Conservation (phyloP, 2,797 vertebrate genomes). For the Argya squamiceps region DNA sequence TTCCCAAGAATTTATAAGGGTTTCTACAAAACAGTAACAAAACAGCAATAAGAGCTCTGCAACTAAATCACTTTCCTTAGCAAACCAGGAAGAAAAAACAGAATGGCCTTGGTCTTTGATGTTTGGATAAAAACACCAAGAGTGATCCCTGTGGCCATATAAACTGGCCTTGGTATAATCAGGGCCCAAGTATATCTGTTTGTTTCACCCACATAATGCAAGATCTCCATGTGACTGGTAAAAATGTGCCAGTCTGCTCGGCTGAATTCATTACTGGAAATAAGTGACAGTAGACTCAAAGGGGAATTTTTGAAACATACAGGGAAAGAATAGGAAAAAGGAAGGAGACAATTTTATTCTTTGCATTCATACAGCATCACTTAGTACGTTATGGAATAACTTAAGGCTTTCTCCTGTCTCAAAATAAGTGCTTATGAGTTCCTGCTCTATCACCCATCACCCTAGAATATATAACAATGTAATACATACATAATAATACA, state of each 20-base stretch:
- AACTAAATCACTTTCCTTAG: conserved; percentile 24
- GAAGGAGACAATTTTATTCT: not conserved
- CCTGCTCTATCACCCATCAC: not conserved
- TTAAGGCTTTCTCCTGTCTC: not conserved
- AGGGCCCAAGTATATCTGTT: conserved; percentile 15
- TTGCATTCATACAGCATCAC: not conserved
- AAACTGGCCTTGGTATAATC: conserved; percentile 18
- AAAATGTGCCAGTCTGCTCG: not conserved
- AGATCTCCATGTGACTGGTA: conserved; percentile 40
- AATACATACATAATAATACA: not conserved
- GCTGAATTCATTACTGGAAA: conserved; percentile 56
- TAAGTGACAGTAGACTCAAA: not conserved
- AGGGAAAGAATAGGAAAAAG: not conserved
- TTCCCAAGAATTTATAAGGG: not conserved
- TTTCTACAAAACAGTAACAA: not conserved
- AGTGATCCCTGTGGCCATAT: not conserved
- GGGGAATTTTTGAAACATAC: conserved; percentile 4
- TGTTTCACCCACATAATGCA: conserved; percentile 24
- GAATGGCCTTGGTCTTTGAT: conserved; percentile 47
- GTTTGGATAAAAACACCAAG: conserved; percentile 19
- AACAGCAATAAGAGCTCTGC: conserved; percentile 1
- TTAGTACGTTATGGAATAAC: not conserved
- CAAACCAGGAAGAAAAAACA: conserved; percentile 31
- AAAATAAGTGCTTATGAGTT: not conserved
- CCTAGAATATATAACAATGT: not conserved